phyloP scores from a whole-genome alignment of 2,888 invertebrate species.

The Macropis europaea region DNA sequence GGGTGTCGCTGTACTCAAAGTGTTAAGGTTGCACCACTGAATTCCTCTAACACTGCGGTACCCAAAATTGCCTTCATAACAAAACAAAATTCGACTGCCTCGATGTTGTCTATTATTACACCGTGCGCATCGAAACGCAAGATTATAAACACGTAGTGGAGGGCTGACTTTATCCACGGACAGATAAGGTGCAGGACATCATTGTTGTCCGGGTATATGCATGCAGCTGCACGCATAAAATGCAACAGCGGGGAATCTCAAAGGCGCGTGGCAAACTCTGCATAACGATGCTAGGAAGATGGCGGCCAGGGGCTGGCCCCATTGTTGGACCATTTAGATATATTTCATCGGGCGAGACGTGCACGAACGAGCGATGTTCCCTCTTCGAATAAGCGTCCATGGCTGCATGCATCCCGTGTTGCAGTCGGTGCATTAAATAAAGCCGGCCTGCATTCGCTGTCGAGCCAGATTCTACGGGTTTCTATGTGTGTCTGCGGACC shows the following conservation, averaged over 20 bases:
- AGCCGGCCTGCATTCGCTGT: slow-evolving; percentile 30
- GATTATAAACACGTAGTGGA: slow-evolving; percentile 28
- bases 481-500: background rate
- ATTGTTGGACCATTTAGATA: slow-evolving; percentile 55
- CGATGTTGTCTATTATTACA: no score
- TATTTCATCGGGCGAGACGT: slow-evolving; percentile 47
- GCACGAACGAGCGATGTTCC: slow-evolving; percentile 37
- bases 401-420: slow-evolving; percentile 20
- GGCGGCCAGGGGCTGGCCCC: slow-evolving; percentile 27
- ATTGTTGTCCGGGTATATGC: slow-evolving; percentile 12
- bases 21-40: no score
- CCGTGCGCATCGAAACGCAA: background rate
- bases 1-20: no score
- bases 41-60: no score
- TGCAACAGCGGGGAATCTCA: slow-evolving; percentile 17
- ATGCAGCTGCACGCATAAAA: slow-evolving; percentile 38
- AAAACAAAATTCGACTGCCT: no score
- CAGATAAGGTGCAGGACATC: slow-evolving; percentile 29
- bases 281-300: slow-evolving; percentile 34
- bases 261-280: slow-evolving; percentile 36
- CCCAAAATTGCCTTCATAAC: no score
- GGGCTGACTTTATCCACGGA: slow-evolving; percentile 6
- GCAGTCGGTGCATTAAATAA: slow-evolving; percentile 54
- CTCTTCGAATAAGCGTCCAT: slow-evolving; percentile 37
- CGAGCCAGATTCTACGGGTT: background rate